Evolutionary conservation across 2,113 vertebrate species (phyloP).

Genomic region (Machaerirhynchus nigripectus): DNA sequence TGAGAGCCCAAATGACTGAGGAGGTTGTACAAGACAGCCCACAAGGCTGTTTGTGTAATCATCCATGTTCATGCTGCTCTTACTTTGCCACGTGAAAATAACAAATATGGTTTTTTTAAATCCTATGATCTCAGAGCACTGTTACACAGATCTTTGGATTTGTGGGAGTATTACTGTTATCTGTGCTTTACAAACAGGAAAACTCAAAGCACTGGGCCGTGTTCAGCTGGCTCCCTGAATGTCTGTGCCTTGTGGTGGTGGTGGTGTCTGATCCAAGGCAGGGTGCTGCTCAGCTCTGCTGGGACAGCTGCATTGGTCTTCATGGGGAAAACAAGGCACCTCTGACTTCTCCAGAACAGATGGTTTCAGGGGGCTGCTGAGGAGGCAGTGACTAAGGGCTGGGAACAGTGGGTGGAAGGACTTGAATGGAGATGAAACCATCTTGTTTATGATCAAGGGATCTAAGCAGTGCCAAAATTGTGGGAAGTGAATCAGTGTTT

Average conservation of each 20-base stretch:
- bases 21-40: neutral
- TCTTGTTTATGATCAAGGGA: neutral
- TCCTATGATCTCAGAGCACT: neutral
- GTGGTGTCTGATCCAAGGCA: neutral
- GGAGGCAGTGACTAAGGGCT: slow-evolving; percentile 20
- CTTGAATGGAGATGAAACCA: neutral
- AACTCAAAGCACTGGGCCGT: neutral
- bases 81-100: neutral
- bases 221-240: neutral
- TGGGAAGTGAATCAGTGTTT: neutral
- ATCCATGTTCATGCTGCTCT: neutral
- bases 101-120: neutral
- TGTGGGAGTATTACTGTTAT: neutral
- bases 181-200: neutral
- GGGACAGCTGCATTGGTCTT: neutral
- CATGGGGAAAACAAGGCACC: slow-evolving; percentile 6
- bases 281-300: neutral
- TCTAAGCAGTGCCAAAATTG: neutral
- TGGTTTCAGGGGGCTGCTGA: slow-evolving; percentile 31
- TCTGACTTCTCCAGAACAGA: slow-evolving; percentile 43
- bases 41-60: neutral
- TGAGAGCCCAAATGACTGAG: neutral
- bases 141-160: neutral
- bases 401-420: slow-evolving; percentile 20
- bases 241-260: neutral